Conservation (phyloP, 2,113 vertebrate species). For the Danionella cerebrum region DNA sequence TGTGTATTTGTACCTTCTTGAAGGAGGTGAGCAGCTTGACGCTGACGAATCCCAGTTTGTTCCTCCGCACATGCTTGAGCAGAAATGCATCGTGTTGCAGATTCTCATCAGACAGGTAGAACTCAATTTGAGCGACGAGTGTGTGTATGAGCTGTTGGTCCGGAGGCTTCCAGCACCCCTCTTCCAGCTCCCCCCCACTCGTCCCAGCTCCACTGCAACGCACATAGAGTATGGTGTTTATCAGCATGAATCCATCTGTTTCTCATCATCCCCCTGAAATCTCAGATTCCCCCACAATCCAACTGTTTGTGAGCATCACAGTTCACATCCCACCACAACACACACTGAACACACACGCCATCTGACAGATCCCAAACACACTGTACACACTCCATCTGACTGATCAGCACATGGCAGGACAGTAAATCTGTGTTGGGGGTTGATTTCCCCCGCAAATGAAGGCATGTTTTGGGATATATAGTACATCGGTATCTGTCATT, state of each 20-base stretch:
- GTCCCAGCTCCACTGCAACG: conserved; percentile 62
- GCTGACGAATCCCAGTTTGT: conserved; percentile 93
- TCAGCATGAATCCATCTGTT: background rate
- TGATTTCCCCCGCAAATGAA: no score
- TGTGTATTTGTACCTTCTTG: conserved; percentile 77
- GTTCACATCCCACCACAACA: no score
- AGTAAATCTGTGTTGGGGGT: no score
- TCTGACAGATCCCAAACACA: no score
- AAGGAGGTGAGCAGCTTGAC: conserved; percentile 96
- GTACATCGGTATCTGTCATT: no score
- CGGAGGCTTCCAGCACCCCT: conserved; percentile 85
- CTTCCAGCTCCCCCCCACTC: conserved; percentile 83
- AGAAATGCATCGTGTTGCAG: conserved; percentile 95
- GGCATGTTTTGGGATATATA: no score
- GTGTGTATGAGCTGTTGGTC: conserved; percentile 81
- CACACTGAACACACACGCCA: background rate
- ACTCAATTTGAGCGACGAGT: conserved; percentile 87
- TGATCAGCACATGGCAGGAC: no score
- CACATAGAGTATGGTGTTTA: background rate
- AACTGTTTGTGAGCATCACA: conserved; percentile 2
- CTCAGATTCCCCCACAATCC: conserved; percentile 16
- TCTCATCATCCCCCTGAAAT: background rate
- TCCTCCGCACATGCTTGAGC: conserved; percentile 89
- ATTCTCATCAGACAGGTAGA: conserved; percentile 94
- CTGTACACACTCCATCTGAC: no score